phyloP scores from a whole-genome alignment of 2,888 invertebrate species.

The Heliconius ismenius region DNA sequence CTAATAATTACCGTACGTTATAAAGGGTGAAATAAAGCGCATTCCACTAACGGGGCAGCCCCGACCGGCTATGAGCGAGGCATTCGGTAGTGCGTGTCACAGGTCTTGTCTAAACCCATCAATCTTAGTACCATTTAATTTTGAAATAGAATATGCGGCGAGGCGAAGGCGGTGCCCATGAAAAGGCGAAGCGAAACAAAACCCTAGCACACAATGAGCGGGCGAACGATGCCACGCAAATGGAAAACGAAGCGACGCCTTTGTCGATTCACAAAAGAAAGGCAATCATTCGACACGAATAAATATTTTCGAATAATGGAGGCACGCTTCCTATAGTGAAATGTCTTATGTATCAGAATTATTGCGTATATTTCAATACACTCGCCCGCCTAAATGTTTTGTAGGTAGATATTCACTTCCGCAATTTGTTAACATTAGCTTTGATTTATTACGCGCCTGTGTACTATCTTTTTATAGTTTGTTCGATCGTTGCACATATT shows the following conservation, averaged over 20 bases:
- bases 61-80: conserved; percentile 52
- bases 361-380: conserved; percentile 60
- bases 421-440: conserved; percentile 46
- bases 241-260: conserved; percentile 74
- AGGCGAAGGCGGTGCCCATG: conserved; percentile 51
- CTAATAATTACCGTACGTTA: conserved; percentile 74
- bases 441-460: conserved; percentile 44
- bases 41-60: conserved; percentile 60
- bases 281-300: conserved; percentile 82
- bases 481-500: conserved; percentile 31
- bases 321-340: conserved; percentile 74
- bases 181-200: conserved; percentile 69
- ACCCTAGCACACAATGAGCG: conserved; percentile 73
- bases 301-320: conserved; percentile 81
- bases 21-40: conserved; percentile 75
- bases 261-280: conserved; percentile 80
- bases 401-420: conserved; percentile 43
- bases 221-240: conserved; percentile 62
- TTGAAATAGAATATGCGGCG: conserved; percentile 62
- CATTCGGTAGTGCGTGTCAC: conserved; percentile 80
- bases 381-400: conserved; percentile 44
- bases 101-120: conserved; percentile 79
- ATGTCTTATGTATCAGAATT: conserved; percentile 79
- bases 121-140: conserved; percentile 78
- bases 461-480: conserved; percentile 39